Percentiles rank a stretch among this genome's conserved stretches.
Evolutionary conservation across 2,888 invertebrate genomes (phyloP).

Genomic region (Molanna angustata): DNA sequence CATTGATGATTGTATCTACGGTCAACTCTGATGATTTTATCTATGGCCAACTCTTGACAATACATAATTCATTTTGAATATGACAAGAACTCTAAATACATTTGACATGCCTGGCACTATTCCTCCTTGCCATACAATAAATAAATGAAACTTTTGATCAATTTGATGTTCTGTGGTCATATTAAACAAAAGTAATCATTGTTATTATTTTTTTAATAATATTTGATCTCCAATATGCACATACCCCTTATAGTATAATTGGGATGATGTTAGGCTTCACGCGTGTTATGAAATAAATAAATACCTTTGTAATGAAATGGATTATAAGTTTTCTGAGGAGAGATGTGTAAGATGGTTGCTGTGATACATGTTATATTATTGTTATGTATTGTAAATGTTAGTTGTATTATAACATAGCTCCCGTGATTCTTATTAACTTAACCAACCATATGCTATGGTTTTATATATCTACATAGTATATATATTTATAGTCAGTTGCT

Average conservation of each 20-base stretch:
- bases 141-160: too few relatives aligned
- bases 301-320: too few relatives aligned
- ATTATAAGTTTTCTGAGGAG: conserved; percentile 13
- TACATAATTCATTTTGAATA: too few relatives aligned
- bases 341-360: conserved; percentile 26
- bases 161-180: too few relatives aligned
- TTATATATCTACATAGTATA: neutral
- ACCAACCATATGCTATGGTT: conserved; percentile 12
- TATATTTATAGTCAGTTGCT: conserved; percentile 28
- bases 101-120: too few relatives aligned
- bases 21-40: too few relatives aligned
- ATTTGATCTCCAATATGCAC: neutral
- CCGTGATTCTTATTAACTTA: conserved; percentile 11
- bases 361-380: conserved; percentile 30
- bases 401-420: conserved; percentile 4
- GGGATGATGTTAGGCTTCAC: neutral
- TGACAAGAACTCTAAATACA: too few relatives aligned
- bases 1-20: too few relatives aligned
- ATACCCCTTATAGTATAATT: neutral
- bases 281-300: neutral
- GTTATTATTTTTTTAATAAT: too few relatives aligned
- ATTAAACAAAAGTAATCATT: too few relatives aligned
- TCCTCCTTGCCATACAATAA: too few relatives aligned
- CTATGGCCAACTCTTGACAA: too few relatives aligned
- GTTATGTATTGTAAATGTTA: conserved; percentile 22